A percentile compares a stretch with the other conserved stretches of the same genome.
phyloP scores from a whole-genome alignment of 2,113 vertebrate species.

The Tinamus guttatus region DNA sequence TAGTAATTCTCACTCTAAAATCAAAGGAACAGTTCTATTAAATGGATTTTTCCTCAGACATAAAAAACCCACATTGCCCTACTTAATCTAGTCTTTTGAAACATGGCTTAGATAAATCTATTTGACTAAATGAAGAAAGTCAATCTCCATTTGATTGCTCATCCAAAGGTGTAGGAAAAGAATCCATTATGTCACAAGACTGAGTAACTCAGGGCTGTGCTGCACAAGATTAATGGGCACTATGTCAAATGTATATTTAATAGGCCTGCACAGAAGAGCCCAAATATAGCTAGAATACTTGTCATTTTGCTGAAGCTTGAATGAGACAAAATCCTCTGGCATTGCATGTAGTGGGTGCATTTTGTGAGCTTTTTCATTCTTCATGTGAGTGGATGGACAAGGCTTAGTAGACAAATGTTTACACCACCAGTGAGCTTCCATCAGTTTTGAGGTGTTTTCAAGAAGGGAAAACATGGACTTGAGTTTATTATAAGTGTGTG shows the following conservation, averaged over 20 bases:
- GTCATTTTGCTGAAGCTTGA: not conserved
- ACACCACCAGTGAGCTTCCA: not conserved
- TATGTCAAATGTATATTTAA: constrained; percentile 50
- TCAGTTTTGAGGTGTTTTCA: not conserved
- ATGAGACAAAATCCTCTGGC: not conserved
- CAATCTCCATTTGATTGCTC: constrained; percentile 57
- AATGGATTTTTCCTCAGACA: constrained; percentile 53
- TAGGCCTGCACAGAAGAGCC: not conserved
- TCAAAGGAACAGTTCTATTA: constrained; percentile 58
- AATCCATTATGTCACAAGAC: constrained; percentile 67
- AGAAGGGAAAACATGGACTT: not conserved
- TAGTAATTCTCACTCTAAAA: constrained; percentile 51
- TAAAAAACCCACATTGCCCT: constrained; percentile 32
- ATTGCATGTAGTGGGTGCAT: not conserved
- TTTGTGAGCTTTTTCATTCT: not conserved
- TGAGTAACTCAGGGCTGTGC: constrained; percentile 33
- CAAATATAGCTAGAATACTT: not conserved
- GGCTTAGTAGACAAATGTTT: not conserved
- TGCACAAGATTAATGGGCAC: constrained; percentile 62
- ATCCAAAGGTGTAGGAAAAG: constrained; percentile 53
- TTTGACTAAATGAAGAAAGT: constrained; percentile 68
- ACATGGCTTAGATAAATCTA: constrained; percentile 64
- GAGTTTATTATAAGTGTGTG: not conserved
- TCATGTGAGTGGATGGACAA: not conserved
- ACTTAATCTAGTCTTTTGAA: constrained; percentile 71